Evolutionary conservation across 2,888 invertebrate genomes (phyloP), one percentile per base, ranked within the genome.

Genomic region (Chymomyza amoena): DNA sequence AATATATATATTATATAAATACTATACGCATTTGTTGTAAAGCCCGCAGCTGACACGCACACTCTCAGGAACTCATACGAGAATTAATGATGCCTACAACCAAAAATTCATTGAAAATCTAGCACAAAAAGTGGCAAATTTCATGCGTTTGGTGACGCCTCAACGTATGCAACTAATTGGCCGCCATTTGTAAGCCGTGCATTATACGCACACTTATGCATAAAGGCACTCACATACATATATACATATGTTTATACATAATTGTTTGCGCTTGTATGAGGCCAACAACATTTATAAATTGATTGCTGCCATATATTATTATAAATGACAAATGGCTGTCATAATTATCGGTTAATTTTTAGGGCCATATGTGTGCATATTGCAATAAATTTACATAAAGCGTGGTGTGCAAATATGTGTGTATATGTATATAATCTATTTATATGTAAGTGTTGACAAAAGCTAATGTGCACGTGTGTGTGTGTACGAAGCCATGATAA

Each of bases 271-370:
- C 61, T 70, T 78, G 66, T 66, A 69, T 69, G 65, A 77, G 70
- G 77, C 67, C 70, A 75, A 54, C 2, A 71, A 60, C 54, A 51
- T 63, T 57, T 36, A 28, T 68, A 73, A 85, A 84, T 79, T 72
- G 70, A 72, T 71, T 67, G 65, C 77, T 20, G 64, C 56, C 62
- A 69, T 63, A 63, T 69, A 72, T 85, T 82, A 83, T 81, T 73
- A 75, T 72, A 75, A 76, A 75, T 85, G 86, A 85, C 79, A 87
- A 85, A 85, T 85, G 73, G 73, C 63, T 72, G 76, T 74, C 86
- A 82, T 78, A 88, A 85, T 85, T 85, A 89, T 87, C 88, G 86
- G 80, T 85, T 85, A 89, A 88, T 87, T 63, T 70, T 72, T 84
- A 61, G 64, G 64, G 78, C 84, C 88, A 87, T 88, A 79, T 88